Evolutionary conservation across 2,888 invertebrate genomes (phyloP).

Genomic region (Agonopterix heracliana): DNA sequence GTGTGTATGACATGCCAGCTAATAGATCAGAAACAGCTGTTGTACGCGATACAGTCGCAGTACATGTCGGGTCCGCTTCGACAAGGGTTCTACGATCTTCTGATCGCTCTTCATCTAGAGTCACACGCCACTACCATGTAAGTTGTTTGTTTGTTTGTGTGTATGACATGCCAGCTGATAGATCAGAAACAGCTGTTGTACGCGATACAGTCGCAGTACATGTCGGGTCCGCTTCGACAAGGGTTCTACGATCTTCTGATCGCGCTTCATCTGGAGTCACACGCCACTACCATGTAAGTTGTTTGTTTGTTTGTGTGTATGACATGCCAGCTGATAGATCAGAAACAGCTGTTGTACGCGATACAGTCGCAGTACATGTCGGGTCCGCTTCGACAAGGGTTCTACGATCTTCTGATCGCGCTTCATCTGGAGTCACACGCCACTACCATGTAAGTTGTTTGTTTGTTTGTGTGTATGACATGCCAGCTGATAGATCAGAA

Average conservation of each 20-base stretch:
- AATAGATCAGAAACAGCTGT: slow-evolving; percentile 96
- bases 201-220: slow-evolving; percentile 97
- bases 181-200: slow-evolving; percentile 98
- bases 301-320: too few relatives aligned
- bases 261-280: slow-evolving; percentile 96
- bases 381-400: slow-evolving; percentile 95
- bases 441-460: slow-evolving; percentile 86
- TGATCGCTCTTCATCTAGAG: slow-evolving; percentile 97
- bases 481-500: too few relatives aligned
- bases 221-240: slow-evolving; percentile 96
- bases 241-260: slow-evolving; percentile 98
- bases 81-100: slow-evolving; percentile 96
- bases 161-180: slow-evolving; percentile 97
- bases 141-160: too few relatives aligned
- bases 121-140: slow-evolving; percentile 96
- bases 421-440: slow-evolving; percentile 98
- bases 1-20: too few relatives aligned
- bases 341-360: slow-evolving; percentile 96
- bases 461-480: too few relatives aligned
- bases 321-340: slow-evolving; percentile 98
- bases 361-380: slow-evolving; percentile 98
- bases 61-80: slow-evolving; percentile 98
- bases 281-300: slow-evolving; percentile 92
- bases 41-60: slow-evolving; percentile 97
- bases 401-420: slow-evolving; percentile 97